A percentile compares a stretch with the other conserved stretches of the same genome.
These are phyloP conservation scores for Aurelia sp. DNA, from an alignment of 30 jellyfish, hydroid and myxozoan species.

Conservation along the genomic window DNA sequence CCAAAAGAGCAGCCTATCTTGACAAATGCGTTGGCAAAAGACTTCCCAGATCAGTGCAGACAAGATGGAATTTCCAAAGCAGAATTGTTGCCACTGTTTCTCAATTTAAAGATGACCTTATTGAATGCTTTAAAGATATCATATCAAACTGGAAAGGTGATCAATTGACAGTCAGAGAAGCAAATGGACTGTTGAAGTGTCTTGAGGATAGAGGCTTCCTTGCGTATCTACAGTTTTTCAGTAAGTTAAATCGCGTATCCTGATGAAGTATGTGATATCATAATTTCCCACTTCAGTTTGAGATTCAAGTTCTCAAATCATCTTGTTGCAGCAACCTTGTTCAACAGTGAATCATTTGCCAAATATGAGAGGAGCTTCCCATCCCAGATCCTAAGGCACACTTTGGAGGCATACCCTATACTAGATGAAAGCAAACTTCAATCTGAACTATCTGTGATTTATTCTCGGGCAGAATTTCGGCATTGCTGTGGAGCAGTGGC, in stretches of 20 bases:
- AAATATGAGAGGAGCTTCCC: too few species aligned
- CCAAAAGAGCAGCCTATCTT: slow-evolving; percentile 22
- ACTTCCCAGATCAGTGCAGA: slow-evolving; percentile 31
- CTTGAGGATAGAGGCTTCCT: slow-evolving; percentile 46
- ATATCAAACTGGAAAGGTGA: slow-evolving; percentile 43
- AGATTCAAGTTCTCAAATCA: slow-evolving; percentile 35
- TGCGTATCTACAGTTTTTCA: slow-evolving; percentile 28
- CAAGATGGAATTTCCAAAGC: slow-evolving; percentile 57
- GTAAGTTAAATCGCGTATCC: slow-evolving; percentile 18
- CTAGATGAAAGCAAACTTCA: too few species aligned
- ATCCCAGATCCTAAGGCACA: too few species aligned
- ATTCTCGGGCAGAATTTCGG: too few species aligned
- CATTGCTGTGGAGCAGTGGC: too few species aligned
- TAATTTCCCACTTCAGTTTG: slow-evolving; percentile 14
- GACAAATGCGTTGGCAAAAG: slow-evolving; percentile 22
- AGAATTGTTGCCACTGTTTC: slow-evolving; percentile 56
- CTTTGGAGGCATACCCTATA: too few species aligned
- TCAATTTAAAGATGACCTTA: slow-evolving; percentile 12
- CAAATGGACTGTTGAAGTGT: slow-evolving; percentile 46
- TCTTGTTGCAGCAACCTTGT: slow-evolving; percentile 38
- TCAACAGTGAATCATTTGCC: too few species aligned
- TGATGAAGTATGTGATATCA: slow-evolving; percentile 55
- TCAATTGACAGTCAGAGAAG: slow-evolving; percentile 53
- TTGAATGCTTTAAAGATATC: too few species aligned
- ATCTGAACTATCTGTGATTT: too few species aligned